Conservation (phyloP, 2,797 vertebrate species). For the Myiotriccus ornatus region DNA sequence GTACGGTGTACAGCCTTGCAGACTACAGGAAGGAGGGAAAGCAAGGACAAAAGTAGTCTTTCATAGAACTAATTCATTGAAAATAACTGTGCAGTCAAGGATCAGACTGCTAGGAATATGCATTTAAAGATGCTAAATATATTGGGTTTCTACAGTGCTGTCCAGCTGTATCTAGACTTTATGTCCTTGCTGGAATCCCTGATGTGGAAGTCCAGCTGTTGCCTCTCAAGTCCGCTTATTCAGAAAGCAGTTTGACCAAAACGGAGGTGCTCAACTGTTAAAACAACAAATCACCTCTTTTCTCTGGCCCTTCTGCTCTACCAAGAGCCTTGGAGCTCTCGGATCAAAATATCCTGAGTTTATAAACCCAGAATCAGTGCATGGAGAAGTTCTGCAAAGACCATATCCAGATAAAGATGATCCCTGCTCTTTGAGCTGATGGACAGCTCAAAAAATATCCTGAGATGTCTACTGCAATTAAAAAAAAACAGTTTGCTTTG, state of each 20-base stretch:
- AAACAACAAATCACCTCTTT: not conserved
- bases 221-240: not conserved
- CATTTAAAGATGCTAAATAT: not conserved
- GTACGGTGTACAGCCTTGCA: accelerated
- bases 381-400: not conserved
- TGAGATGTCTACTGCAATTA: not conserved
- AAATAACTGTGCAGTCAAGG: not conserved
- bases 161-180: not conserved
- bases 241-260: not conserved
- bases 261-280: not conserved
- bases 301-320: not conserved
- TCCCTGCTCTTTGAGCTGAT: not conserved
- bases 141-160: not conserved
- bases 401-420: not conserved
- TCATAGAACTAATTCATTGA: not conserved
- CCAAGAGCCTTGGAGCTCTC: not conserved
- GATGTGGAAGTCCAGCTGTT: not conserved
- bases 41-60: not conserved
- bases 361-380: not conserved
- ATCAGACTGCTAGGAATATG: not conserved
- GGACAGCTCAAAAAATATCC: not conserved
- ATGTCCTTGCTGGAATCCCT: not conserved
- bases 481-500: not conserved
- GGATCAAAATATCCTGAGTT: not conserved
- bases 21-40: not conserved